These are phyloP conservation scores for Xanthia togata DNA, from an alignment of 2,888 invertebrate species.

Conservation along the genomic window DNA sequence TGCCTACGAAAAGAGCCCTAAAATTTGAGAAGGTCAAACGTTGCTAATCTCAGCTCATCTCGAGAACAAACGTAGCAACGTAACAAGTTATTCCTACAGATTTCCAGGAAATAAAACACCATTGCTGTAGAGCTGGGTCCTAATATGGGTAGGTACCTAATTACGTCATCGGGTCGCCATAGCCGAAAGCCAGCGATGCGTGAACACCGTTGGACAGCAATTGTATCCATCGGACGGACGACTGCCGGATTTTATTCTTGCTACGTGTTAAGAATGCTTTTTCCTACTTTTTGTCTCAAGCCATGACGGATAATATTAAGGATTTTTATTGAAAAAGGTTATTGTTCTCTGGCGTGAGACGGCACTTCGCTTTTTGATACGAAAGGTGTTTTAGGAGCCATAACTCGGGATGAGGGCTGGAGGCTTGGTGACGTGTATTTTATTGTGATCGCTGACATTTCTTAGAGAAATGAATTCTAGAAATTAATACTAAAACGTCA, in stretches of 20 bases:
- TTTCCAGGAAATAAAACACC: conserved; percentile 62
- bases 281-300: conserved; percentile 59
- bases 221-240: conserved; percentile 67
- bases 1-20: conserved; percentile 3
- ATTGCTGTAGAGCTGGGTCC: conserved; percentile 59
- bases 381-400: conserved; percentile 57
- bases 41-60: conserved; percentile 42
- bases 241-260: conserved; percentile 70
- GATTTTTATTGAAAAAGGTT: conserved; percentile 70
- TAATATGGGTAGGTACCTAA: conserved; percentile 68
- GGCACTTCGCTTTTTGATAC: conserved; percentile 58
- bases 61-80: conserved; percentile 44
- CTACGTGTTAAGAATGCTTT: conserved; percentile 70
- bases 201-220: conserved; percentile 67
- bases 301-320: conserved; percentile 64
- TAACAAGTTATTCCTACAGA: conserved; percentile 54
- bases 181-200: conserved; percentile 68
- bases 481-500: conserved; percentile 23
- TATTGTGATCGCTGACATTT: conserved; percentile 48
- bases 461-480: conserved; percentile 15
- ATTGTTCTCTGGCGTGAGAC: conserved; percentile 58
- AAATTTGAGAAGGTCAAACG: conserved; percentile 32
- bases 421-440: conserved; percentile 35
- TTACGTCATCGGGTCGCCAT: conserved; percentile 68
- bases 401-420: conserved; percentile 30